Evolutionary conservation across 2,797 vertebrate species (phyloP), one percentile per base, ranked within the genome.

Genomic region (Acipenser ruthenus): DNA sequence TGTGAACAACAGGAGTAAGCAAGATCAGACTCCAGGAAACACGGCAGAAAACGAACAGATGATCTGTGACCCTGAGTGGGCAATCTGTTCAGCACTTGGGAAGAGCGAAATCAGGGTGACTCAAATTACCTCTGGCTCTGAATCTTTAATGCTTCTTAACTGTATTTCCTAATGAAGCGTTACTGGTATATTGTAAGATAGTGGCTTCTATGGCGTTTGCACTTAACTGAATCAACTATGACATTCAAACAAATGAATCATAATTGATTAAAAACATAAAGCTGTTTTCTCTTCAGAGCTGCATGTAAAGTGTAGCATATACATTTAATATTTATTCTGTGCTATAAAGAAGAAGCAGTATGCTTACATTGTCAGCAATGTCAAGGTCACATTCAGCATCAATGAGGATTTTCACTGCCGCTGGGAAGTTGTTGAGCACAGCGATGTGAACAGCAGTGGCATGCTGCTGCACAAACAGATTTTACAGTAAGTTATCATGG

Each of bases 381-480:
- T 95, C 88, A 80, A 96, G 81, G 78, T 96, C 87, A 73, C 92
- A 90, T 56, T 81, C 82, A 0, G 86, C 83, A 0, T 92, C 76
- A 0, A 94, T 87, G 18, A 97, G 84, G 61, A 91, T 86, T 72
- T 83, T 91, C 0, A 90, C 87, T 48, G 93, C 73, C 62, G 80
- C 75, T 1, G 79, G 73, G 70, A 88, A 87, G 77, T 94, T 91
- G 81, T 87, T 83, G 71, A 84, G 83, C 37, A 91, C 89, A 0
- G 93, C 85, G 0, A 89, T 73, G 71, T 96, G 94, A 4, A 88
- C 77, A 0, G 92, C 81, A 13, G 90, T 84, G 8, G 80, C 60
- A 0, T 87, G 89, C 80, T 91, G 91, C 93, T 95, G 83, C 48
- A 65, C 51, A 66, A 73, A 74, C 61, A 69, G 37, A 37, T 37